These are phyloP conservation scores for Osmerus eperlanus DNA, from an alignment of 2,113 vertebrate genomes.

Conservation along the genomic window DNA sequence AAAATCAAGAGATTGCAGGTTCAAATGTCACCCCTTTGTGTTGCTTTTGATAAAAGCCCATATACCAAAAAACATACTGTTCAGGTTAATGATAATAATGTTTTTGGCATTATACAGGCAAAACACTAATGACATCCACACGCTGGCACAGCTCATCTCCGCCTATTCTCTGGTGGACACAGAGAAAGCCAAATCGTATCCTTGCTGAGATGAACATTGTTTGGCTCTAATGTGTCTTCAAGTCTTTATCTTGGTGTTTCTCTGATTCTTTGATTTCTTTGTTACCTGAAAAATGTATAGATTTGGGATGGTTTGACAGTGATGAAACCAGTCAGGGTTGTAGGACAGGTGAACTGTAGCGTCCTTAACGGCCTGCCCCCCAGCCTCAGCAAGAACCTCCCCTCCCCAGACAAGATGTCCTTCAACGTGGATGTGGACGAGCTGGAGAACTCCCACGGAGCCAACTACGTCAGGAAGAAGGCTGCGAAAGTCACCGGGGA, in stretches of 20 bases:
- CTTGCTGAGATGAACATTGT: slow-evolving; percentile 55
- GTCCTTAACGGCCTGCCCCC: slow-evolving; percentile 63
- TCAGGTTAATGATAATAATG: not conserved
- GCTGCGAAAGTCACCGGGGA: slow-evolving; percentile 85
- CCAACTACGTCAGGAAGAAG: slow-evolving; percentile 91
- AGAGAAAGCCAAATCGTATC: slow-evolving; percentile 97
- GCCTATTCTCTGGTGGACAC: slow-evolving; percentile 95
- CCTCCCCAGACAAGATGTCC: slow-evolving; percentile 89
- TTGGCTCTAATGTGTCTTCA: too few species aligned
- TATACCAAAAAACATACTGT: not conserved
- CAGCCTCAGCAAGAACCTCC: slow-evolving; percentile 95
- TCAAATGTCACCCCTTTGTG: not conserved
- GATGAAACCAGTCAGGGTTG: too few species aligned
- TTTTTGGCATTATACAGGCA: slow-evolving; percentile 68
- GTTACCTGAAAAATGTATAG: too few species aligned
- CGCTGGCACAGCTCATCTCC: slow-evolving; percentile 95
- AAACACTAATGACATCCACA: slow-evolving; percentile 91
- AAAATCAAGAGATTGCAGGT: too few species aligned
- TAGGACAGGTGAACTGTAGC: not conserved
- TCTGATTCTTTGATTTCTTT: too few species aligned
- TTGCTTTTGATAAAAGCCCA: not conserved
- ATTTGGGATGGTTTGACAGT: too few species aligned
- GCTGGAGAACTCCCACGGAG: slow-evolving; percentile 96
- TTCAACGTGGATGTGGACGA: slow-evolving; percentile 94
- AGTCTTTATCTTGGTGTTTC: too few species aligned